Evolutionary conservation across 2,888 invertebrate species (phyloP).

Genomic region (Halictus ligatus): DNA sequence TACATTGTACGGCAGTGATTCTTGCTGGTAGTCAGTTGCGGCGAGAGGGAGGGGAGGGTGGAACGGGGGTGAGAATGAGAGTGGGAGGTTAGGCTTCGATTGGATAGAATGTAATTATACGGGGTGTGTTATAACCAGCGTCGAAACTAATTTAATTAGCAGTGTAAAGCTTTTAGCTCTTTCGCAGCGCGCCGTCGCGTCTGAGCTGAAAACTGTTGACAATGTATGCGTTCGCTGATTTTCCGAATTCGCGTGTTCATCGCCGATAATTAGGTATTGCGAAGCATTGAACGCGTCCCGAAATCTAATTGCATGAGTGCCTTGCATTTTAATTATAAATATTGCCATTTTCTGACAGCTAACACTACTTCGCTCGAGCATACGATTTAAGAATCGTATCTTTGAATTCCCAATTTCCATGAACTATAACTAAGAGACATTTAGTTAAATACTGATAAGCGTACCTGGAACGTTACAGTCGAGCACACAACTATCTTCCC

Average conservation of each 20-base stretch:
- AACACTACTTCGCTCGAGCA: too few relatives aligned
- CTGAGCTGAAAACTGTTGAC: background rate
- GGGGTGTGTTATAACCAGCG: constrained; percentile 11
- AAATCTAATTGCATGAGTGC: background rate
- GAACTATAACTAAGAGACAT: background rate
- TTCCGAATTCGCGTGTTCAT: background rate
- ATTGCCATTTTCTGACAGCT: too few relatives aligned
- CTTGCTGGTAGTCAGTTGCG: background rate
- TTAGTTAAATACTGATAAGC: background rate
- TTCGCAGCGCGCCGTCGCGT: background rate
- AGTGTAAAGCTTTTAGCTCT: constrained; percentile 1
- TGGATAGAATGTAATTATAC: constrained; percentile 9
- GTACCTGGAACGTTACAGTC: background rate
- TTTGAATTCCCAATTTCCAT: background rate
- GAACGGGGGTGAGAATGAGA: background rate
- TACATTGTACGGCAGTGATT: constrained; percentile 12
- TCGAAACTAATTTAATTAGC: constrained; percentile 14
- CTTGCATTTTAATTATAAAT: background rate
- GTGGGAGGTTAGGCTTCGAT: constrained; percentile 12
- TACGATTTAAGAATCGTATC: too few relatives aligned
- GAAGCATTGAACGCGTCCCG: background rate
- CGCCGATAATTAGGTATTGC: background rate
- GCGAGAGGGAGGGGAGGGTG: background rate
- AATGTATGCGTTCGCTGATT: background rate
- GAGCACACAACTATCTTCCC: background rate